phyloP scores from a whole-genome alignment of 2,797 vertebrate genomes.

The Chiroxiphia lanceolata region DNA sequence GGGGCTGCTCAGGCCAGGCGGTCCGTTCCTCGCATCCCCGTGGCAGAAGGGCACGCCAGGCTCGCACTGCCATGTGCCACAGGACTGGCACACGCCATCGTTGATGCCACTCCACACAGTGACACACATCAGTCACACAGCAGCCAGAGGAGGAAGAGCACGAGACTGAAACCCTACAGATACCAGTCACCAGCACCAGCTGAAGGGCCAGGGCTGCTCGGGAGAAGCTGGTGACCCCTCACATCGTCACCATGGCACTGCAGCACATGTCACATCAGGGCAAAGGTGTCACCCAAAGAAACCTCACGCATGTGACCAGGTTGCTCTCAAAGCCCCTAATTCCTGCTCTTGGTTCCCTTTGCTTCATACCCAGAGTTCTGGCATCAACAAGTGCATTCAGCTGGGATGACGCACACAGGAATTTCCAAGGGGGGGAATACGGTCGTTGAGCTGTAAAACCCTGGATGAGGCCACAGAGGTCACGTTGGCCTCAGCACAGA shows the following conservation, averaged over 20 bases:
- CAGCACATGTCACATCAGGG: accelerated
- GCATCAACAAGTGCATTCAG: not conserved
- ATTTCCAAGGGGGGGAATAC: not conserved
- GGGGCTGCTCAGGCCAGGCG: not conserved
- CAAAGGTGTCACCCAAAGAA: not conserved
- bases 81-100: not conserved
- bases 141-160: not conserved
- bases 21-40: not conserved
- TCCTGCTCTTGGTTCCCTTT: not conserved
- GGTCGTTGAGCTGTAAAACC: not conserved
- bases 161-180: accelerated
- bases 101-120: not conserved
- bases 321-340: not conserved
- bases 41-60: not conserved
- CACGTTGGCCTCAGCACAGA: not conserved
- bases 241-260: not conserved
- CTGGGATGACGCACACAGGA: constrained; percentile 6
- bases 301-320: not conserved
- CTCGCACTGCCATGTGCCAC: not conserved
- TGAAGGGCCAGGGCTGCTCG: not conserved
- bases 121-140: not conserved
- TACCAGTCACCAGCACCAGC: accelerated
- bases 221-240: no score
- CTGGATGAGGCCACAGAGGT: not conserved
- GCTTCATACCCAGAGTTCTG: not conserved